Conservation (phyloP, 1,140 invertebrate genomes). For the Drusus annulatus region DNA sequence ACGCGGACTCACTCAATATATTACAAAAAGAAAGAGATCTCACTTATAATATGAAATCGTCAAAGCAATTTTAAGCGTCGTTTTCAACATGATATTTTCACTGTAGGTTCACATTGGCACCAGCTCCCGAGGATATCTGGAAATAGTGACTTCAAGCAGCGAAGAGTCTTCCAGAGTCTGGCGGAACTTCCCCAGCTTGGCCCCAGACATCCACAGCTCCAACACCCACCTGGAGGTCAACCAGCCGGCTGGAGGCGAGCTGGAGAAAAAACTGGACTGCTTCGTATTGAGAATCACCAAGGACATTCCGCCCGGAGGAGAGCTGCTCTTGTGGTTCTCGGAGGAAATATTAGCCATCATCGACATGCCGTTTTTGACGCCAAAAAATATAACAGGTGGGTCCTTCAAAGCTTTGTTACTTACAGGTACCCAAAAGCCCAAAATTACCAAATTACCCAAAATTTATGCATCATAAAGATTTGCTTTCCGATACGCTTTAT, state of each 20-base stretch:
- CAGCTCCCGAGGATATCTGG: conserved; percentile 28
- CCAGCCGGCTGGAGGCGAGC: conserved; percentile 33
- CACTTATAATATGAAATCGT: no score
- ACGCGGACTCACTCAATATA: no score
- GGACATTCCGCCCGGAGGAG: conserved; percentile 67
- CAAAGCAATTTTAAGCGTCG: no score
- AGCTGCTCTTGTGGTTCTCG: conserved; percentile 86
- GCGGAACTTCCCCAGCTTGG: conserved; percentile 66
- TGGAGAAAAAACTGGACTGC: conserved; percentile 38
- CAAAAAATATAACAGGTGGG: conserved; percentile 88
- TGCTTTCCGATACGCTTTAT: no score
- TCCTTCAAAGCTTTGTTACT: no score
- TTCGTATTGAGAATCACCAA: conserved; percentile 62
- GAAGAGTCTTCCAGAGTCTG: conserved; percentile 29
- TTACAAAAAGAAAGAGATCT: no score
- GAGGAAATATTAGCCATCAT: conserved; percentile 80
- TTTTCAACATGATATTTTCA: not conserved
- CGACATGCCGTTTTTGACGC: conserved; percentile 85
- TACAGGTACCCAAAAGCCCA: no score
- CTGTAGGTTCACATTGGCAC: conserved; percentile 26
- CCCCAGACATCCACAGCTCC: conserved; percentile 77
- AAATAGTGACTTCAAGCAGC: not conserved
- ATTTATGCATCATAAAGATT: no score
- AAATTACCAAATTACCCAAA: no score
- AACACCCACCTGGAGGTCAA: conserved; percentile 72